Evolutionary conservation across 2,888 invertebrate species (phyloP), one percentile per base, ranked within the genome.

Genomic region (Eupeodes luniger): DNA sequence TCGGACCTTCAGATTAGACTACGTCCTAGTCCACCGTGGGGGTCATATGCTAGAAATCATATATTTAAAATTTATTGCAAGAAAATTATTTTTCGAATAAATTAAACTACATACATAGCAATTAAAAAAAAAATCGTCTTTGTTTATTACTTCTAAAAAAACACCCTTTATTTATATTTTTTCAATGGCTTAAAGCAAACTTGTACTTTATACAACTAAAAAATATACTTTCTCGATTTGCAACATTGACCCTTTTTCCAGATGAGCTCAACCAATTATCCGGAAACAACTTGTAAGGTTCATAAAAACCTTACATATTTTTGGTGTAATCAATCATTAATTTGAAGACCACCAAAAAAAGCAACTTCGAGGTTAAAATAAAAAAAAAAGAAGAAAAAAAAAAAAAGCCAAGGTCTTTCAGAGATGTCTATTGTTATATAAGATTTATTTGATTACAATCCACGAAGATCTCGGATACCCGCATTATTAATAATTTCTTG

Each of bases 271-370:
- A 27, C n/a, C 0, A 36, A 64, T 40, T 19, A 66, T 47, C 49
- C 49, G 66, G 49, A 66, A 66, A 27, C 7, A 66, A 14, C 19
- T 47, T 49, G 14, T 66, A 27, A 19, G 9, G 6, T 57, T 44
- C 27, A 5, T 44, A 70, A 27, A 27, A 27, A 40, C 53, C 69
- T 69, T 6, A 40, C 36, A 36, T 3, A 16, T n/a, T 44, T 57
- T 27, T 4, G 40, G 40, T 57, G 55, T 57, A 59, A 72, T 72
- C 34, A 72, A 72, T 72, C 72, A 72, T 9, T 10, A n/a, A 72
- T 44, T 57, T 57, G 7, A 57, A 36, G 12, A 14, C 49, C 9
- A 14, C 27, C 1, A 66, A 7, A 27, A 47, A 0, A 14, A 27
- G 27, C 10, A 55, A 4, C 14, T 47, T 49, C 9, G 9, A 66